Conservation (phyloP, 2,888 invertebrate genomes). For the Apamea epomidion region DNA sequence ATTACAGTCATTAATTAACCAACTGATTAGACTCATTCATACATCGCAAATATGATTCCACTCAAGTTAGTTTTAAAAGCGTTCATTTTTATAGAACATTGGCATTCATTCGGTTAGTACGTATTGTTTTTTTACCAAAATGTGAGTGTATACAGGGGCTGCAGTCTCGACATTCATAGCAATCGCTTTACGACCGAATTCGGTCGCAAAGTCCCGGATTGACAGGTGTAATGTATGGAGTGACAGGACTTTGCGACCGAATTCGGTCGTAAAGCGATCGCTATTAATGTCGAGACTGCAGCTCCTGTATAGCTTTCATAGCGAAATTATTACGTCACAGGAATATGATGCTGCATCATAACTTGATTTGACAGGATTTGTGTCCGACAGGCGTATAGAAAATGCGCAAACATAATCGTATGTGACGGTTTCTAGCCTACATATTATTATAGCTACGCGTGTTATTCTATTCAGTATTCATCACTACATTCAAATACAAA, state of each 20-base stretch:
- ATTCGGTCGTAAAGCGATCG: no score
- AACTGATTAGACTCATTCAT: not conserved
- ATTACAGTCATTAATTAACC: not conserved
- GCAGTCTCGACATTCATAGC: no score
- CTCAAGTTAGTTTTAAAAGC: not conserved
- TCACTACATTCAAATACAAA: constrained; percentile 7
- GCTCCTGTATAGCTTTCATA: not conserved
- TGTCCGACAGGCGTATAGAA: not conserved
- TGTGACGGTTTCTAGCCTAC: not conserved
- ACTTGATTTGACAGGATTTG: constrained; percentile 6
- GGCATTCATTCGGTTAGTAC: not conserved
- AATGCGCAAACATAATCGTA: constrained; percentile 12
- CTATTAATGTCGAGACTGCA: no score
- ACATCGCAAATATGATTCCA: not conserved
- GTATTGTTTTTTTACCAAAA: not conserved
- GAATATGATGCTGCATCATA: not conserved
- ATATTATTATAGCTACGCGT: not conserved
- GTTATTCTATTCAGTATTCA: not conserved
- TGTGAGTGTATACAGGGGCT: no score
- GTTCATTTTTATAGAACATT: not conserved
- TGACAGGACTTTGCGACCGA: no score
- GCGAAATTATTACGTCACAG: not conserved
- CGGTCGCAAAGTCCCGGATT: no score
- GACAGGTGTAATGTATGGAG: no score
- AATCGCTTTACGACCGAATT: no score